Conservation (phyloP, 2,888 invertebrate species). For the Volucella inanis region DNA sequence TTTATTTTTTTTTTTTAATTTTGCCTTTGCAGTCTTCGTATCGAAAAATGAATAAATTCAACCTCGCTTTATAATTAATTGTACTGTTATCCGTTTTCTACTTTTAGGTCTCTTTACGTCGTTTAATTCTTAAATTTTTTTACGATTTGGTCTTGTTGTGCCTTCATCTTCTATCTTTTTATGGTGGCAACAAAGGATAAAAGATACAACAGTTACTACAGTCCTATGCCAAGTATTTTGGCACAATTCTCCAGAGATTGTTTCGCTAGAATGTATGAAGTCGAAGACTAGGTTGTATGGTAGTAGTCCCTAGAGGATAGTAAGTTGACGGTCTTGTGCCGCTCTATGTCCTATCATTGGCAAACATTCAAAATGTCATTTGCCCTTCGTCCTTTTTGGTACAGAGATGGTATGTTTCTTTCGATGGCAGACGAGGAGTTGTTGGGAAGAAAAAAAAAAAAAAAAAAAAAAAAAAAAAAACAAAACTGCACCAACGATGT, state of each 20-base stretch:
- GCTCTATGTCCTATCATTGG: slow-evolving; percentile 51
- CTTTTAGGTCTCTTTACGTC: neutral
- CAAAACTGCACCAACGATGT: slow-evolving; percentile 12
- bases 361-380: slow-evolving; percentile 70
- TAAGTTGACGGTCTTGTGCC: slow-evolving; percentile 9
- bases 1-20: no score
- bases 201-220: neutral
- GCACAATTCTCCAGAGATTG: slow-evolving; percentile 59
- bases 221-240: slow-evolving; percentile 70
- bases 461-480: slow-evolving; percentile 42
- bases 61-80: slow-evolving; percentile 67
- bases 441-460: slow-evolving; percentile 33
- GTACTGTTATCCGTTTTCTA: neutral
- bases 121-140: neutral
- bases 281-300: neutral
- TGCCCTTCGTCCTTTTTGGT: slow-evolving; percentile 1
- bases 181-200: slow-evolving; percentile 39
- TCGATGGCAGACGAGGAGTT: neutral
- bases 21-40: neutral
- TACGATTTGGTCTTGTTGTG: neutral
- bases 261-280: slow-evolving; percentile 20
- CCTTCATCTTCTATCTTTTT: neutral
- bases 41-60: slow-evolving; percentile 63
- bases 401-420: no score
- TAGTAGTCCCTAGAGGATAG: slow-evolving; percentile 4